These are phyloP conservation scores for Pampus argenteus DNA, from an alignment of 2,797 vertebrate species.

Conservation along the genomic window DNA sequence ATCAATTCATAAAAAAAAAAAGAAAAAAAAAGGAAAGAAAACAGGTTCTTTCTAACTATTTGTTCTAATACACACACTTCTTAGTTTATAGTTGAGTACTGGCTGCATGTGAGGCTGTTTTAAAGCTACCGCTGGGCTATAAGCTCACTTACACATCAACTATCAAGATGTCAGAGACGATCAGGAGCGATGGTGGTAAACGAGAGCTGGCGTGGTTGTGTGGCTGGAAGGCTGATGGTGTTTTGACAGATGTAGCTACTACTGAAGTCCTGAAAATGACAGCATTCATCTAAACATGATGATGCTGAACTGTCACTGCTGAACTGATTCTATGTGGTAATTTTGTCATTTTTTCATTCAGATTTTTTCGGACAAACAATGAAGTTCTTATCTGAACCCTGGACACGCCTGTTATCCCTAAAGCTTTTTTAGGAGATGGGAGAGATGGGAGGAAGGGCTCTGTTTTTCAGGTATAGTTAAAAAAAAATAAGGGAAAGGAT, in stretches of 20 bases:
- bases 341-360: neutral
- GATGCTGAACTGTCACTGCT: neutral
- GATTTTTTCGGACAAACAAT: conserved; percentile 47
- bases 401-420: conserved; percentile 54
- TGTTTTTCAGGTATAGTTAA: no score
- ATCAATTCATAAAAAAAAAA: conserved; percentile 35
- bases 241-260: conserved; percentile 46
- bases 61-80: neutral
- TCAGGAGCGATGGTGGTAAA: conserved; percentile 11
- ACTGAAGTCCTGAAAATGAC: conserved; percentile 32
- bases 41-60: neutral
- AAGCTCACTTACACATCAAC: conserved; percentile 42
- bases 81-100: neutral
- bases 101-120: conserved; percentile 18
- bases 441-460: conserved; percentile 3
- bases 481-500: no score
- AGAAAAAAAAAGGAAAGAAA: neutral
- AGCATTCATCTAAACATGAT: conserved; percentile 12
- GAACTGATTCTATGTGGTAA: neutral
- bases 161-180: conserved; percentile 48
- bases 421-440: conserved; percentile 34
- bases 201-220: conserved; percentile 7
- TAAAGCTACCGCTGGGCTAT: conserved; percentile 20
- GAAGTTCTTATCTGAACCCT: conserved; percentile 49
- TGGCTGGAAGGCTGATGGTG: conserved; percentile 33